Evolutionary conservation across 2,797 vertebrate species (phyloP).

Genomic region (Peromyscus nudipes): DNA sequence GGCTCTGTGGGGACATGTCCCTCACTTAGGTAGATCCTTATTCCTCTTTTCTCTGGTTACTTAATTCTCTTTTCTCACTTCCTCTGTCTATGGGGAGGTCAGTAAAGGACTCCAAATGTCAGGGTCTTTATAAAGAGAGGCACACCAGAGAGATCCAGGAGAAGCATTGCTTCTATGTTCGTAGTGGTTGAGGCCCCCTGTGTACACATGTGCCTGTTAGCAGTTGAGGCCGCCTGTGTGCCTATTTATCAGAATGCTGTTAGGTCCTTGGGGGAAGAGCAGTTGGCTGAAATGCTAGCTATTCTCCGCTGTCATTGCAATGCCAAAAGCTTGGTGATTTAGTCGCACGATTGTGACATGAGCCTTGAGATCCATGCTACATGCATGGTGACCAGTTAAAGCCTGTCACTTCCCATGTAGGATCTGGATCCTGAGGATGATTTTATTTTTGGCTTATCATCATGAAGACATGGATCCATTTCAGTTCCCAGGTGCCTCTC

Average conservation of each 20-base stretch:
- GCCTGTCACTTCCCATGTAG: not conserved
- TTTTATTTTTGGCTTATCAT: not conserved
- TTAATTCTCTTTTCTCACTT: not conserved
- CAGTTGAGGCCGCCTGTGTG: not conserved
- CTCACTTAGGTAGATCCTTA: not conserved
- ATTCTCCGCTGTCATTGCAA: not conserved
- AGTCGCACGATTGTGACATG: not conserved
- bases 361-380: not conserved
- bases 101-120: not conserved
- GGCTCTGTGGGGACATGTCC: not conserved
- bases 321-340: not conserved
- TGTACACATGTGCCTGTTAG: not conserved
- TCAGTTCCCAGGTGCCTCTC: not conserved
- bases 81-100: not conserved
- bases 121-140: not conserved
- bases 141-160: not conserved
- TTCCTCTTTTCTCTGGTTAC: not conserved
- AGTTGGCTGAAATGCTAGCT: constrained; percentile 9
- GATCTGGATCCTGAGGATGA: not conserved
- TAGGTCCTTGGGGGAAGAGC: not conserved
- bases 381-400: constrained; percentile 1
- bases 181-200: too few relatives aligned
- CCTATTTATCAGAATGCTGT: not conserved
- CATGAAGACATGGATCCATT: not conserved
- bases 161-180: not conserved